Evolutionary conservation across 2,888 invertebrate species (phyloP).

Genomic region (Mythimna loreyi): DNA sequence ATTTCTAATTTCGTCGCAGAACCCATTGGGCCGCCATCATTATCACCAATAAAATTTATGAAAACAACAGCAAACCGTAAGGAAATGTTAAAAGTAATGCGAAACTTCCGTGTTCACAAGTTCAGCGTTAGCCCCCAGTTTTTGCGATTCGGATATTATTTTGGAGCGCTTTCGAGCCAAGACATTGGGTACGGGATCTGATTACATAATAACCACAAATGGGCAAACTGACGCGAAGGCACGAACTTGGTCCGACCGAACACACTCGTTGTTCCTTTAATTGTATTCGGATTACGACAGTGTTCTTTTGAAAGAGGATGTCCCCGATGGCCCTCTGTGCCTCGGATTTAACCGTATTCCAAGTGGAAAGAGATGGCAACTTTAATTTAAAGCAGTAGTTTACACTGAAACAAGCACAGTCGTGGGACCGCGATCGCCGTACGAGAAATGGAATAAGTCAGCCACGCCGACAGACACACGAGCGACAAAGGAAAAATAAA

Average conservation of each 20-base stretch:
- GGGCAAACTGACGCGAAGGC: conserved; percentile 20
- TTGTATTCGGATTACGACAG: conserved; percentile 30
- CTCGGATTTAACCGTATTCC: conserved; percentile 29
- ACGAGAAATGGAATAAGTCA: conserved; percentile 56
- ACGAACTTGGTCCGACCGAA: conserved; percentile 28
- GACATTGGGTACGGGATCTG: conserved; percentile 35
- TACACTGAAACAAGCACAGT: conserved; percentile 39
- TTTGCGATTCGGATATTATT: conserved; percentile 36
- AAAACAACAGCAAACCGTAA: conserved; percentile 42
- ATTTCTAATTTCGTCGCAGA: conserved; percentile 29
- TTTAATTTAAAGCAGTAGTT: conserved; percentile 47
- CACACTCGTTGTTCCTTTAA: conserved; percentile 26
- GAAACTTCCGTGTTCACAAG: conserved; percentile 35
- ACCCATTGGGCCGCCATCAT: conserved; percentile 44
- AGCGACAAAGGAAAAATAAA: conserved; percentile 61
- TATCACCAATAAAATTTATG: conserved; percentile 44
- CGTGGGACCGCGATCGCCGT: conserved; percentile 20
- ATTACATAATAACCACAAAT: conserved; percentile 57
- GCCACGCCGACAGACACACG: conserved; percentile 53
- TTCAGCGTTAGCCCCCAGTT: conserved; percentile 26
- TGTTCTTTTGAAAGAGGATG: conserved; percentile 28
- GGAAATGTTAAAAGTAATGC: conserved; percentile 40
- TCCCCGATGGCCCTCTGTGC: neutral
- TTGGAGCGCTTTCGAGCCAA: conserved; percentile 47
- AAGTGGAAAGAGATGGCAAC: conserved; percentile 20